Conservation (phyloP, 2,113 vertebrate species). For the Tupaia chinensis region DNA sequence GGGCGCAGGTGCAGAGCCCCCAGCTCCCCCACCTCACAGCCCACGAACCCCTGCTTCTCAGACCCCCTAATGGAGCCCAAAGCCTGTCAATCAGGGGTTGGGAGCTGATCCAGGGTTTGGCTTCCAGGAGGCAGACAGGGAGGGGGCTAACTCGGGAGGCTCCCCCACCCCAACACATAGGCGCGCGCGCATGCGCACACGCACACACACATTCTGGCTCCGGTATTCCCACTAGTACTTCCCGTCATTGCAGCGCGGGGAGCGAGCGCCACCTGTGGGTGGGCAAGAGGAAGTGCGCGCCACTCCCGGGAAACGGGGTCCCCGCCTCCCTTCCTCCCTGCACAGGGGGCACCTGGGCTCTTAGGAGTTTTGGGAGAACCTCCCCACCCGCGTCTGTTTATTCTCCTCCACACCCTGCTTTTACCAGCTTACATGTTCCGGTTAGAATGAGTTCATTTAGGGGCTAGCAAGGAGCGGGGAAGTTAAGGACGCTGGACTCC, state of each 20-base stretch:
- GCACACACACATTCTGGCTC: neutral
- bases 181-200: too few species aligned
- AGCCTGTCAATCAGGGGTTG: neutral
- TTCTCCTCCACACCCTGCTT: neutral
- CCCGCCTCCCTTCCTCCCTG: neutral
- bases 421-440: neutral
- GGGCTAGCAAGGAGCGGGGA: too few species aligned
- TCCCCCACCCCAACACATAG: too few species aligned
- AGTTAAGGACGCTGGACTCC: too few species aligned
- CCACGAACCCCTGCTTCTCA: neutral
- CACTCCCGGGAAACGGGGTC: conserved; percentile 12
- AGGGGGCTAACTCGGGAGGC: neutral
- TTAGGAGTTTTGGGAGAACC: neutral
- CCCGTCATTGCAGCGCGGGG: neutral
- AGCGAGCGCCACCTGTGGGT: conserved; percentile 76
- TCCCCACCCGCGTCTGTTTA: neutral
- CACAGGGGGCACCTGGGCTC: too few species aligned
- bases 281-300: neutral
- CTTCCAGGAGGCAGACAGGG: neutral
- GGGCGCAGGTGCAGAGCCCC: neutral
- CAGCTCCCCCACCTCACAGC: too few species aligned
- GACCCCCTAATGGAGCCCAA: neutral
- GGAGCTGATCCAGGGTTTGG: neutral
- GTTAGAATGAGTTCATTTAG: neutral
- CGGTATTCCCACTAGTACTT: neutral